Percentiles rank a stretch among this genome's conserved stretches.
These are phyloP conservation scores for Microctonus brassicae DNA, from an alignment of 2,888 invertebrate species.

Conservation along the genomic window DNA sequence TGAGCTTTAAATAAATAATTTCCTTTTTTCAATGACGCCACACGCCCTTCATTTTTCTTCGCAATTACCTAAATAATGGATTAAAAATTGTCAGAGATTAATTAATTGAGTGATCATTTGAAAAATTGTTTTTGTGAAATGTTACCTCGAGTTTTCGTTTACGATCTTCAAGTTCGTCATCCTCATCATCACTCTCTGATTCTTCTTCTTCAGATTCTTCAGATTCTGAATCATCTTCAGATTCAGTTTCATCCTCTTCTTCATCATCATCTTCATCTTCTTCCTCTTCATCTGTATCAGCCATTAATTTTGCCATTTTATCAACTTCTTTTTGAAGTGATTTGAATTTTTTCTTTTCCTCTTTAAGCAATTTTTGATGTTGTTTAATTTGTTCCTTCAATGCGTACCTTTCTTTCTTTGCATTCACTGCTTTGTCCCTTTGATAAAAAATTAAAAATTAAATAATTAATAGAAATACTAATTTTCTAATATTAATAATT, in stretches of 20 bases:
- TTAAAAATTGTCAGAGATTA: no score
- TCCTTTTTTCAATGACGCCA: conserved; percentile 87
- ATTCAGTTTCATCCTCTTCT: conserved; percentile 70
- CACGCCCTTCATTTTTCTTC: conserved; percentile 83
- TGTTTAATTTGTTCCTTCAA: conserved; percentile 86
- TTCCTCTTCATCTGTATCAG: conserved; percentile 81
- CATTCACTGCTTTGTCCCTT: conserved; percentile 78
- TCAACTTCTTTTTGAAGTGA: conserved; percentile 89
- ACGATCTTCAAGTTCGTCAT: conserved; percentile 71
- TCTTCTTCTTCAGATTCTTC: conserved; percentile 75
- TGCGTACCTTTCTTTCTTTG: conserved; percentile 83
- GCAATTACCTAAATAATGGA: conserved; percentile 72
- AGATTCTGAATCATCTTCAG: conserved; percentile 63
- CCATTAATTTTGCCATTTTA: conserved; percentile 91
- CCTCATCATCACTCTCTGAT: conserved; percentile 76
- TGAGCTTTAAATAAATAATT: conserved; percentile 90
- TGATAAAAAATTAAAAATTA: conserved; percentile 13
- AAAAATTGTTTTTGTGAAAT: conserved; percentile 13
- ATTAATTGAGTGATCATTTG: no score
- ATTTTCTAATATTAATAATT: background rate
- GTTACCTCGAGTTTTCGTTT: conserved; percentile 63
- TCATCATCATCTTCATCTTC: conserved; percentile 77
- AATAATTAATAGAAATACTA: background rate
- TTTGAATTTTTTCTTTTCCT: conserved; percentile 86
- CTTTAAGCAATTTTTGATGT: conserved; percentile 81